Base-by-base conservation (phyloP, 2,888 invertebrate species). In the Drosophila rubida region DNA sequence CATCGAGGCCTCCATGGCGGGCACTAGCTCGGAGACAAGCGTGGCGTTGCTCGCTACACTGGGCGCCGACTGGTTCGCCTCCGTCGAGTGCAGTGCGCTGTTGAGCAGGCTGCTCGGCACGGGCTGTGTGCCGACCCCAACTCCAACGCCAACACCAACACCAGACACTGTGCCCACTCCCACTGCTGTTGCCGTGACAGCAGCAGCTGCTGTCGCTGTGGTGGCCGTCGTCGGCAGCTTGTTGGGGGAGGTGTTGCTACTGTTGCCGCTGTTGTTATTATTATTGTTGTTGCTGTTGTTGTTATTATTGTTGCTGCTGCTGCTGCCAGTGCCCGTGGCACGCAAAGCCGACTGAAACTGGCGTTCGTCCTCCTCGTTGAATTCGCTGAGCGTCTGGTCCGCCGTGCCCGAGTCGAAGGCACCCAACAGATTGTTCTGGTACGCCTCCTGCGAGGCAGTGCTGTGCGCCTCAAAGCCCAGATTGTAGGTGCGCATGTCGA, bases 401-500 rank as follows among this genome's bases (percentile, higher is more conserved):
- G 95, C 94, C 0, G 95, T 94, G 39, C 94, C 95, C 59, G 93
- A 94, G 37, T 95, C 94, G 83, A 96, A 96, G 7, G 94, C 93
- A 16, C 94, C 94, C 5, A 95, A 85, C 45, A 96, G 90, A 88
- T 95, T 94, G 39, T 91, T 91, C 60, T 94, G 93, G 73, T 94
- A 95, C 0, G 94, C 93, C 70, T 95, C 95, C 64, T 91, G 91
- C 14, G 90, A 91, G 8, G 91, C 89, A 4, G 92, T 92, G 70
- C 93, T 93, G 57, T 93, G 90, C 14, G 90, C 87, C 64, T 92
- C 91, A 49, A 90, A 92, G 23, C 89, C 90, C 16, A 94, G 93
- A 87, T 95, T 96, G 90, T 97, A 97, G 0, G 97, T 97, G 55
- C 97, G 94, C 97, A 97, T 97, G 90, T 97, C 97, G 0, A 97